Conservation (phyloP, 2,113 vertebrate genomes). For the Dermatemys mawii region DNA sequence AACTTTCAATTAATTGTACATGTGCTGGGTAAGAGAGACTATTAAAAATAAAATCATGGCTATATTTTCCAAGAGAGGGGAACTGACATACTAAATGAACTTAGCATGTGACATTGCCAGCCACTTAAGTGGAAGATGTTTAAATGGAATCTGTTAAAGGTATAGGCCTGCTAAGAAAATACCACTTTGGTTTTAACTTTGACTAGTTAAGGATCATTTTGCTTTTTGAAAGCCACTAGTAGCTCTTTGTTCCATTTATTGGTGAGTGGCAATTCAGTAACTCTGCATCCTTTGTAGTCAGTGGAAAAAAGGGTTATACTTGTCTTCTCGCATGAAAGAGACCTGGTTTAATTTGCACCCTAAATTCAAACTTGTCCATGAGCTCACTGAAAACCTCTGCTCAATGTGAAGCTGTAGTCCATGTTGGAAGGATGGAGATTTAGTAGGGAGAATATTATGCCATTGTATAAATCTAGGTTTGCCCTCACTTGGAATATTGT, state of each 20-base stretch:
- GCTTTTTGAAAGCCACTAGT: constrained; percentile 19
- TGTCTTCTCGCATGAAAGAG: not conserved
- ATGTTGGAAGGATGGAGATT: not conserved
- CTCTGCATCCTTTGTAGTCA: not conserved
- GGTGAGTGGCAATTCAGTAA: not conserved
- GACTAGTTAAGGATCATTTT: constrained; percentile 14
- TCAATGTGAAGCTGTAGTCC: not conserved
- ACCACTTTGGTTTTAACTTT: not conserved
- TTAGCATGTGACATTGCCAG: not conserved
- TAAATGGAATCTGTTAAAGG: constrained; percentile 53
- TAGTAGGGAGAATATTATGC: not conserved
- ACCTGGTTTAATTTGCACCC: not conserved
- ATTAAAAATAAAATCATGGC: not conserved
- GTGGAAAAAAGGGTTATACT: not conserved
- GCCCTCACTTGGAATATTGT: not conserved
- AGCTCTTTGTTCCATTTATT: not conserved
- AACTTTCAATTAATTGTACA: not conserved
- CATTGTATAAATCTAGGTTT: not conserved
- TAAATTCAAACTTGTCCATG: not conserved
- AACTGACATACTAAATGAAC: not conserved
- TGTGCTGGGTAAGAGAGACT: not conserved
- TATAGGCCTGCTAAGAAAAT: constrained; percentile 22
- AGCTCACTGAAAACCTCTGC: not conserved
- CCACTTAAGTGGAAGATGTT: not conserved
- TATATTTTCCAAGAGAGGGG: not conserved